Evolutionary conservation across 2,113 vertebrate species (phyloP).

Genomic region (Willisornis vidua): DNA sequence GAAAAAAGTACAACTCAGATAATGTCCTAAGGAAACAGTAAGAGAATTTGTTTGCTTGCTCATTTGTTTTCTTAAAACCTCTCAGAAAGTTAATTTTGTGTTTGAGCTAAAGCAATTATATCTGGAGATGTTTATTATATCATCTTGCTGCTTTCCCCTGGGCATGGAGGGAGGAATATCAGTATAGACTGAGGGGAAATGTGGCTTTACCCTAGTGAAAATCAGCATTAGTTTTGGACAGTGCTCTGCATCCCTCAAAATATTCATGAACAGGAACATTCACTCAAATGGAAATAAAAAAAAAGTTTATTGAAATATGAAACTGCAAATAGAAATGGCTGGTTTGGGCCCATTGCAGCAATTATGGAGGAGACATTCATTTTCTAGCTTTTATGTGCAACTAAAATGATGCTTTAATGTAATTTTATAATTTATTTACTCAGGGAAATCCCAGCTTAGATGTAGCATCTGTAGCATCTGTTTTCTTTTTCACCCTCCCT

Average conservation of each 20-base stretch:
- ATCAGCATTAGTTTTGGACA: neutral
- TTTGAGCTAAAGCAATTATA: neutral
- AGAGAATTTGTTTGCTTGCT: neutral
- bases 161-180: neutral
- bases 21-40: neutral
- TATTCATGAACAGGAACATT: constrained; percentile 43
- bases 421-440: constrained; percentile 74
- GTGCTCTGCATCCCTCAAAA: neutral
- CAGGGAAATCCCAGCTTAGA: constrained; percentile 44
- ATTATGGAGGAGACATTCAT: constrained; percentile 63
- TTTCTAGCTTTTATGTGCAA: constrained; percentile 69
- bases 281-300: constrained; percentile 72
- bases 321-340: constrained; percentile 69
- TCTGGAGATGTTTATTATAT: neutral
- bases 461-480: constrained; percentile 32
- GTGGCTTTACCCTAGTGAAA: neutral
- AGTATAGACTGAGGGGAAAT: neutral
- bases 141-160: neutral
- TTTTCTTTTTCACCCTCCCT: neutral
- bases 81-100: neutral
- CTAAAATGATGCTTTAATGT: constrained; percentile 68
- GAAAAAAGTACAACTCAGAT: neutral
- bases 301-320: constrained; percentile 76
- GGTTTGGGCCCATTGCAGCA: constrained; percentile 55
- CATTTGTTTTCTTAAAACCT: neutral